Conservation (phyloP, 1,140 invertebrate genomes). For the Copidosoma floridanum region DNA sequence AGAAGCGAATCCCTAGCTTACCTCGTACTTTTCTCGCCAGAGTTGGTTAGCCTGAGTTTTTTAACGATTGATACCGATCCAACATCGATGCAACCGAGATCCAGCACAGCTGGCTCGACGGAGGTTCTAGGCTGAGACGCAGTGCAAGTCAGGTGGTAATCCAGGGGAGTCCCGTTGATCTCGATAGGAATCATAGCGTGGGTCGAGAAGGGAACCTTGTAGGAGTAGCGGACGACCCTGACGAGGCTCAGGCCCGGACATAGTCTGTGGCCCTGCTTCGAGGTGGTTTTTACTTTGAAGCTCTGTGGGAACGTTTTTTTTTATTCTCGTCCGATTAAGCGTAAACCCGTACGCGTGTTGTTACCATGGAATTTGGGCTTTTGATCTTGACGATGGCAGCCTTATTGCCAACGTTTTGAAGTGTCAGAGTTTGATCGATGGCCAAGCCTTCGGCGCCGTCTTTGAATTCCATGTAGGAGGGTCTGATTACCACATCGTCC, state of each 20-base stretch:
- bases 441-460: conserved; percentile 40
- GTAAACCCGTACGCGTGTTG: background rate
- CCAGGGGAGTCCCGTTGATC: conserved; percentile 37
- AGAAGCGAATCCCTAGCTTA: too few relatives aligned
- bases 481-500: conserved; percentile 37
- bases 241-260: conserved; percentile 40
- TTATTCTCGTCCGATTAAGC: too few relatives aligned
- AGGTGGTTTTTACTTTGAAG: conserved; percentile 32
- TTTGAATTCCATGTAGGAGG: conserved; percentile 34
- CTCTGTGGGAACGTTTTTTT: conserved; percentile 28
- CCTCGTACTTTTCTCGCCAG: conserved; percentile 38
- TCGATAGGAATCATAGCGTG: conserved; percentile 41
- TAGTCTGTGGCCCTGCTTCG: conserved; percentile 29
- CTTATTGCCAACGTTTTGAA: conserved; percentile 37
- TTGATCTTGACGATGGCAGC: conserved; percentile 33
- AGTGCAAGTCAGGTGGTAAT: conserved; percentile 35
- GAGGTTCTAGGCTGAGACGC: conserved; percentile 18
- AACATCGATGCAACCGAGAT: conserved; percentile 44
- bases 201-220: conserved; percentile 30
- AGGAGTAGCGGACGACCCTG: conserved; percentile 36
- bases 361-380: conserved; percentile 37
- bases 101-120: conserved; percentile 32
- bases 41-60: conserved; percentile 36
- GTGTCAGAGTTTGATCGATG: conserved; percentile 26
- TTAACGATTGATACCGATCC: conserved; percentile 32